Evolutionary conservation across 2,797 vertebrate genomes (phyloP).

Genomic region (Ctenosaura bakeri): DNA sequence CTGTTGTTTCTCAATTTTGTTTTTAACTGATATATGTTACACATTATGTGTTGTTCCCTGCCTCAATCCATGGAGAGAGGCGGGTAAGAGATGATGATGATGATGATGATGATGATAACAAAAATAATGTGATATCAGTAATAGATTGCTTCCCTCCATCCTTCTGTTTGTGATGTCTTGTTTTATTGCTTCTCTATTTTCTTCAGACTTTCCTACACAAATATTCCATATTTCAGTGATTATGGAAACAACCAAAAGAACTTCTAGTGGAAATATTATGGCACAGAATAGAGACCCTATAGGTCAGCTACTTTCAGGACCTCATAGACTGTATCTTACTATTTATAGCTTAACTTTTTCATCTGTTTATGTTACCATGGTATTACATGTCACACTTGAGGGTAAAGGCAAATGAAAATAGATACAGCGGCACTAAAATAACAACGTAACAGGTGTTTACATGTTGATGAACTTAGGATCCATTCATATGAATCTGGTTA

Average conservation of each 20-base stretch:
- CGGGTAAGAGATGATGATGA: no score
- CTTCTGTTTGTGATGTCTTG: constrained; percentile 1
- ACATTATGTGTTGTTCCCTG: no score
- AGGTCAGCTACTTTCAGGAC: constrained; percentile 78
- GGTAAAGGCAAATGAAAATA: constrained; percentile 79
- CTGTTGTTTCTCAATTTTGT: no score
- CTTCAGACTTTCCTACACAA: background rate
- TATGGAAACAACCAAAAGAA: constrained; percentile 58
- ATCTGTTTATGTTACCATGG: constrained; percentile 83
- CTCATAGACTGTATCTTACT: constrained; percentile 69
- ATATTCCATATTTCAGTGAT: constrained; percentile 47
- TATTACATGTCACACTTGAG: constrained; percentile 72
- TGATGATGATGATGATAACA: no score
- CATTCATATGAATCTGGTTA: constrained; percentile 51
- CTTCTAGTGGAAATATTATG: constrained; percentile 67
- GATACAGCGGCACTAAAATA: constrained; percentile 79
- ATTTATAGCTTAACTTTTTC: constrained; percentile 78
- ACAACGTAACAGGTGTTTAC: constrained; percentile 81
- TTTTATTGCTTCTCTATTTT: background rate
- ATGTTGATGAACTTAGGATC: constrained; percentile 71
- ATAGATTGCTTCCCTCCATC: background rate
- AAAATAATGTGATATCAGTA: background rate
- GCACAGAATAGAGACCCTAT: constrained; percentile 71
- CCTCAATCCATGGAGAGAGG: no score
- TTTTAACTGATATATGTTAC: no score